phyloP scores from a whole-genome alignment of 2,797 vertebrate species.

The Argentina silus region DNA sequence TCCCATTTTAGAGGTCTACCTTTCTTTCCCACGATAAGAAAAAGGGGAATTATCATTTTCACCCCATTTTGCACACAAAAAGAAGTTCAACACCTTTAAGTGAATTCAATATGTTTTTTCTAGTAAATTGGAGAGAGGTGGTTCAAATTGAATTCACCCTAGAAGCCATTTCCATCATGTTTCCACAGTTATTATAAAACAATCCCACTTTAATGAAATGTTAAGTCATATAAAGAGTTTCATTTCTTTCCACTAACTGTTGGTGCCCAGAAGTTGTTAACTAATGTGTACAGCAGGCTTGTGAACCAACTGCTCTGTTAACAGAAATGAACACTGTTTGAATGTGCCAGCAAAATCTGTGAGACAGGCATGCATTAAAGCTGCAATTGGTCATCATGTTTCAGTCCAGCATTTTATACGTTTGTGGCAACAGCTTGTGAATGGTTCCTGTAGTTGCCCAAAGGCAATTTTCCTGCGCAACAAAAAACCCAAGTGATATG shows the following conservation, averaged over 20 bases:
- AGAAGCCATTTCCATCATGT: conserved; percentile 35
- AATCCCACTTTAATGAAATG: conserved; percentile 50
- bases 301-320: conserved; percentile 6
- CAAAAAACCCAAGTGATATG: too few species aligned
- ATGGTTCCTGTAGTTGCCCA: too few species aligned
- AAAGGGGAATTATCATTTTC: conserved; percentile 7
- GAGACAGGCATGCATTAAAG: too few species aligned
- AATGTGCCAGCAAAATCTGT: too few species aligned
- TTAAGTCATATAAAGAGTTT: conserved; percentile 50
- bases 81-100: neutral
- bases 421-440: too few species aligned
- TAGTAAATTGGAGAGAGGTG: neutral
- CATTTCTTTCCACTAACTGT: conserved; percentile 44
- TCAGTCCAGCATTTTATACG: too few species aligned
- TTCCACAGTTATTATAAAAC: conserved; percentile 44
- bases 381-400: too few species aligned
- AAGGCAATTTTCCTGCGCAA: too few species aligned
- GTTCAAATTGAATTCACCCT: conserved; percentile 5
- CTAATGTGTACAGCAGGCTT: conserved; percentile 16
- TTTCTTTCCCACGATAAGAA: conserved; percentile 18
- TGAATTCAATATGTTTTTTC: neutral
- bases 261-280: conserved; percentile 44
- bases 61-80: neutral
- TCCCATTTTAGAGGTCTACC: neutral
- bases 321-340: conserved; percentile 3